Evolutionary conservation across 2,888 invertebrate species (phyloP), one percentile per base, ranked within the genome.

Genomic region (Leucoma salicis): DNA sequence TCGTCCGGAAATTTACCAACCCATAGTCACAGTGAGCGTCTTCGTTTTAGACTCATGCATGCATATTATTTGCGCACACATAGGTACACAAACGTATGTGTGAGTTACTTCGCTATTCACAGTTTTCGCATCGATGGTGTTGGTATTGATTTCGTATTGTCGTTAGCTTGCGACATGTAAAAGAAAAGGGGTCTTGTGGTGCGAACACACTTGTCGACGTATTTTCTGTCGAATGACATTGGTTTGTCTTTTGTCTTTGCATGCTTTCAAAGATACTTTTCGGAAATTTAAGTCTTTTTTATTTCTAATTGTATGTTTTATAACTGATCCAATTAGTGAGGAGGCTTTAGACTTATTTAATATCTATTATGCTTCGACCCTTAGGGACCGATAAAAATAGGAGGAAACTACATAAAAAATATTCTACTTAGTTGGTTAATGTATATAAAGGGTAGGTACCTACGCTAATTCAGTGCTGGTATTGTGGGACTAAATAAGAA

Each of bases 141-240:
- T 78, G 67, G 87, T 89, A 88, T 89, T 89, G 88, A 89, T 89
- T 89, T 85, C 83, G 83, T 85, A 87, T 88, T 88, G 88, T 88
- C 87, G 89, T 88, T 87, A 85, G 86, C 76, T 73, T 66, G 83
- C 80, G 86, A 86, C 87, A 85, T 85, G 84, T 82, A 80, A 85
- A 87, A 86, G 82, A 82, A 88, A 86, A 85, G 85, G 86, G 85
- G 84, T 87, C 74, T 80, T 69, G 78, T 68, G 74, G 66, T 47
- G 70, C 60, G 51, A 68, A 57, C 71, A 76, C 74, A 78, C 74
- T 70, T 57, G 63, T 39, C 37, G 21, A 11, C 16, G 28, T 41
- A 40, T 29, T 33, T 29, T 21, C 35, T 31, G 24, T 21, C 32
- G 29, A 39, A 14, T 47, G 31, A 37, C 29, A 37, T 28, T 15